Evolutionary conservation across 1,140 invertebrate species (phyloP), one percentile per base, ranked within the genome.

Genomic region (Bombus polaris): DNA sequence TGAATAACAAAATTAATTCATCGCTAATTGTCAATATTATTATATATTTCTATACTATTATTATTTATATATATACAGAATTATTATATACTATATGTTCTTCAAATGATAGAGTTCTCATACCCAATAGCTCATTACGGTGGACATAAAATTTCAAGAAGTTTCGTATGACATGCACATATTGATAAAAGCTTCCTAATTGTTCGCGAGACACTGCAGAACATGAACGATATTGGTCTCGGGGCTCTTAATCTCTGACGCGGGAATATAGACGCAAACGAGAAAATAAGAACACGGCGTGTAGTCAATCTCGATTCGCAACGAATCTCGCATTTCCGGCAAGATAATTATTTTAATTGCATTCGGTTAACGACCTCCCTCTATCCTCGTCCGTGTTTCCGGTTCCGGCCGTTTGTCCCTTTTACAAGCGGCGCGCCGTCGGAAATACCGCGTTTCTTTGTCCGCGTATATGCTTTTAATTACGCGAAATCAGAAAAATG

Each of bases 271-370:
- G 66, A 25, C 35, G 37, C 37, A 13, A 25, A 25, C 1, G 0
- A 22, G 8, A n/a, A 42, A 42, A 12, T 42, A 62, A 65, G 28
- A 10, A 62, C 37, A 2, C 35, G 28, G 18, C 2, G 2, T n/a
- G 25, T 28, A 62, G 75, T 12, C 37, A 32, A 77, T 77, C 35
- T 39, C 53, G 25, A 77, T 77, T 65, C 28, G 1, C 75, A 35
- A n/a, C 8, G 75, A 77, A 59, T 65, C 15, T 18, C 57, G 37
- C 37, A 42, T 42, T 39, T 42, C 66, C 35, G 66, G 12, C 44
- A 42, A n/a, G 35, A 59, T 71, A 80, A 70, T 80, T 80, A 80
- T 71, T 80, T 80, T 70, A 80, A 80, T 70, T 80, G 44, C 66
- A 66, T 53, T 70, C 47, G 66, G 65, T 71, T 80, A 80, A 80